These are phyloP conservation scores for Thomomys bottae DNA, from an alignment of 2,113 vertebrate genomes.

Conservation along the genomic window DNA sequence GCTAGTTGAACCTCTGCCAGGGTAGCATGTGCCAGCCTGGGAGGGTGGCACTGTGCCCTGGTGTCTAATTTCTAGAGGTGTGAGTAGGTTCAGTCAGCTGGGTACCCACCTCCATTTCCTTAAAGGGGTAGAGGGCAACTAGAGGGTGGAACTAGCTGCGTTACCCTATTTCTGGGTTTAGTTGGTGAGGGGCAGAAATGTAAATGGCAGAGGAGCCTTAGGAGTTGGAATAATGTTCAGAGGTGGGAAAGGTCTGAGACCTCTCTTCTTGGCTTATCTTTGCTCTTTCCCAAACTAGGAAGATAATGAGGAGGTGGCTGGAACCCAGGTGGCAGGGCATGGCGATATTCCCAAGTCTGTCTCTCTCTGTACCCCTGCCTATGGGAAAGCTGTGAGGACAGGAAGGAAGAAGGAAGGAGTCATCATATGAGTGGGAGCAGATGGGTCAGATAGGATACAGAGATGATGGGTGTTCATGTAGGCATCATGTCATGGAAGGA, in stretches of 20 bases:
- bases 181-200: background rate
- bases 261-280: background rate
- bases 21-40: slow-evolving; percentile 83
- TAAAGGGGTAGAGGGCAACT: slow-evolving; percentile 76
- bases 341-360: slow-evolving; percentile 14
- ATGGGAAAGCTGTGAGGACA: slow-evolving; percentile 43
- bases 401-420: background rate
- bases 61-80: slow-evolving; percentile 82
- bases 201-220: background rate
- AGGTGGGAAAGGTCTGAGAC: slow-evolving; percentile 18
- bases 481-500: background rate
- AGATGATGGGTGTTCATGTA: background rate
- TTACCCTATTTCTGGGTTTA: slow-evolving; percentile 37
- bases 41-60: slow-evolving; percentile 80
- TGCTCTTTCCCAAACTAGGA: slow-evolving; percentile 27
- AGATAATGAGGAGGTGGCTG: slow-evolving; percentile 49
- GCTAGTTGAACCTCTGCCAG: slow-evolving; percentile 84
- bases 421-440: slow-evolving; percentile 24
- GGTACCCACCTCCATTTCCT: slow-evolving; percentile 75
- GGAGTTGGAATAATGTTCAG: background rate
- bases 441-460: slow-evolving; percentile 37
- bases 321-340: slow-evolving; percentile 68
- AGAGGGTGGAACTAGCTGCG: slow-evolving; percentile 6
- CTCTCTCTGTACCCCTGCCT: slow-evolving; percentile 47
- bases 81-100: slow-evolving; percentile 84